Percentiles rank a stretch among this genome's conserved stretches.
Conservation (phyloP, 1,140 invertebrate genomes). For the Eriosoma lanigerum region DNA sequence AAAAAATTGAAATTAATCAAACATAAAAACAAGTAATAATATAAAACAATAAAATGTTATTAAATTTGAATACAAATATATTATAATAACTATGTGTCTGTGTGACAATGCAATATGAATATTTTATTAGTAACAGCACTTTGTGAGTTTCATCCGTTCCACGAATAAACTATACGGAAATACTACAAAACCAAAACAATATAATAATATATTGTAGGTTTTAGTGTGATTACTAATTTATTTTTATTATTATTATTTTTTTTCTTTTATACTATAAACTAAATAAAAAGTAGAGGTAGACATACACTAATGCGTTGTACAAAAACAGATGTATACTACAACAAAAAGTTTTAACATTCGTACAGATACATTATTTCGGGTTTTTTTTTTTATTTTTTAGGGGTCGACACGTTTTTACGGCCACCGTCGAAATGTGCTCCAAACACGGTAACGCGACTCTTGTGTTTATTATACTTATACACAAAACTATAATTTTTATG, state of each 20-base stretch:
- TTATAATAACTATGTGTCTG: neutral
- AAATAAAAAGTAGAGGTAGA: neutral
- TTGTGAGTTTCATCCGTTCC: conserved; percentile 37
- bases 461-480: too few species aligned
- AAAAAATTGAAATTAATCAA: neutral
- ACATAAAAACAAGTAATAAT: conserved; percentile 14
- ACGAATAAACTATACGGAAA: conserved; percentile 41
- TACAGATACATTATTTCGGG: neutral
- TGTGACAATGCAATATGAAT: conserved; percentile 12
- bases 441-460: conserved; percentile 3
- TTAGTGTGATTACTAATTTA: conserved; percentile 6
- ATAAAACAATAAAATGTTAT: neutral
- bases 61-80: conserved; percentile 10
- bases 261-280: neutral
- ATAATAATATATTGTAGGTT: conserved; percentile 9
- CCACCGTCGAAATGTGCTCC: neutral
- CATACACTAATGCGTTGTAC: neutral
- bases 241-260: too few species aligned
- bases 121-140: conserved; percentile 27
- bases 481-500: conserved; percentile 1
- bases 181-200: conserved; percentile 31
- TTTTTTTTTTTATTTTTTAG: neutral
- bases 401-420: neutral
- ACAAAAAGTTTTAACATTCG: conserved; percentile 11
- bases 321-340: neutral